Base-by-base conservation (phyloP, 1,140 invertebrate genomes). In the Streblospio benedicti region DNA sequence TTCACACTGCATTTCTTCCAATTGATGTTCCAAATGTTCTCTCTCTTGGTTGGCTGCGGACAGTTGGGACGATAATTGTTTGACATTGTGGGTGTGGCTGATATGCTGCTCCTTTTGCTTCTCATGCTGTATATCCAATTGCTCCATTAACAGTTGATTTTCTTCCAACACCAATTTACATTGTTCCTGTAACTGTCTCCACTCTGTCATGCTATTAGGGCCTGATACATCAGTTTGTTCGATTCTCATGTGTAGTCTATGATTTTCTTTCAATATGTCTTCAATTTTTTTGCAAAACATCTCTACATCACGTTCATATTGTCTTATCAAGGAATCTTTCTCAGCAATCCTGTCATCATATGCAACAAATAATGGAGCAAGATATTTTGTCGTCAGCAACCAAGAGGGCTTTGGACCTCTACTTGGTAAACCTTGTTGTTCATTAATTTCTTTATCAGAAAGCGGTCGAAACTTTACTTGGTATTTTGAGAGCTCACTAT, bases 141-240 rank as follows among this genome's bases (percentile, higher is more conserved):
- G 72, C 58, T 76, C 74, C 59, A 75, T 50, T 27, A 76, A 57
- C 20, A 75, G 65, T 67, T 75, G 73, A 57, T 76, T 76, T 63
- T 76, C 74, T 51, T 76, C 73, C 54, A 76, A 60, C 20, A 76
- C 69, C 32, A 75, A 63, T 32, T 67, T 64, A 16, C 73, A 74
- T 62, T 76, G 74, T 16, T 76, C 73, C 51, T 73, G 71, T 18
- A 76, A 61, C 50, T 71, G 67, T 38, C 67, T 74, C 73, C 74
- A 76, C 57, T 76, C 74, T 45, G 66, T 61, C 50, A 60, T 58
- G 53, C 68, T 64, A 20, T 69, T 61, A n/a, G 61, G 65, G 5
- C 67, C 69, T n/a, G 62, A 44, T 30, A 59, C 63, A 5, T 61
- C 60, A 4, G 66, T 60, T 38, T 69, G 56, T 51, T 70, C 67